Base-by-base conservation (phyloP, 92 coral and sea anemone species). In the Actinernus sp. region DNA sequence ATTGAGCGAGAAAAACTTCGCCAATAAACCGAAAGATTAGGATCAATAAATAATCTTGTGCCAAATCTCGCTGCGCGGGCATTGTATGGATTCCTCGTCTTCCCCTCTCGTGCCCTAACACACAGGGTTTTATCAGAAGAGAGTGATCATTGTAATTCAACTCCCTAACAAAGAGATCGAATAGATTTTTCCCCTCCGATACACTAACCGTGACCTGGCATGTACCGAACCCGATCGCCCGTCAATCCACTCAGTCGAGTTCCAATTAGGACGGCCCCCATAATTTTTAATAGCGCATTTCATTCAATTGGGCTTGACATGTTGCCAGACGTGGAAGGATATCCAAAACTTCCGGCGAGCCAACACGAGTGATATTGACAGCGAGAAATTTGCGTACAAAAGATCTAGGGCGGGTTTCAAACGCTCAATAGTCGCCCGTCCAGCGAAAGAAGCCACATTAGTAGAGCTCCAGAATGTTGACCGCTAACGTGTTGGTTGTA, bases 21-120 rank as follows among this genome's bases (percentile, higher is more conserved):
- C n/a, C n/a, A n/a, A n/a, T n/a, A n/a, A n/a, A n/a, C n/a, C n/a
- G n/a, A n/a, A n/a, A n/a, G n/a, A n/a, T n/a, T n/a, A n/a, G n/a
- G n/a, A n/a, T n/a, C n/a, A n/a, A n/a, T n/a, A n/a, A n/a, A n/a
- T n/a, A n/a, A n/a, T n/a, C n/a, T n/a, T n/a, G n/a, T n/a, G n/a
- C n/a, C n/a, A n/a, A n/a, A n/a, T 57, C 79, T 46, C 65, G 49
- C 79, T 58, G 75, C 71, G 71, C 50, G 76, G 74, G 45, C 89
- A 81, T 86, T 10, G 58, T 63, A 58, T 33, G 58, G 71, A 90
- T 90, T 87, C 93, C 89, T 57, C 25, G 49, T 53, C 66, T 90
- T 86, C 93, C 97, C 93, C 74, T 82, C 73, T 61, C 27, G 41
- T 22, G 63, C 55, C 31, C 56, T n/a, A 26, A 34, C 52, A 44